A percentile compares a stretch with the other conserved stretches of the same genome.
Evolutionary conservation across 2,113 vertebrate species (phyloP).

Genomic region (Gallinago undulata): DNA sequence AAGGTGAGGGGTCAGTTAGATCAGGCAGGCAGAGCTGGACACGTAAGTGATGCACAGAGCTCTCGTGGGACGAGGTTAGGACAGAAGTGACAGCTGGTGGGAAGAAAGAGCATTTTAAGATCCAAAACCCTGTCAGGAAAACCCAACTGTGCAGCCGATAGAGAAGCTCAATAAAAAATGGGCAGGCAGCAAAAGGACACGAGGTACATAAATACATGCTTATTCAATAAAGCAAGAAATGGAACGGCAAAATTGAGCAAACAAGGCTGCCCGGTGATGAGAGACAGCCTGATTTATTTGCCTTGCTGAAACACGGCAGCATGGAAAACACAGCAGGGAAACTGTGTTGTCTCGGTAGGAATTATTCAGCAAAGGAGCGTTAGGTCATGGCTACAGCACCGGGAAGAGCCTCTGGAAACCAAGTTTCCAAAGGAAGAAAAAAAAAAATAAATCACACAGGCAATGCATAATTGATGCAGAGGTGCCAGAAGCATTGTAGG

Average conservation of each 20-base stretch:
- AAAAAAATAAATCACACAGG: background rate
- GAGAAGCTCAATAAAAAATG: slow-evolving; percentile 28
- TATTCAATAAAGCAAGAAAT: slow-evolving; percentile 54
- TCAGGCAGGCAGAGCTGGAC: background rate
- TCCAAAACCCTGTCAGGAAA: slow-evolving; percentile 46
- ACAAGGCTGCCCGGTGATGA: slow-evolving; percentile 24
- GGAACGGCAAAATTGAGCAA: slow-evolving; percentile 36
- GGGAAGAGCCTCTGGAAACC: slow-evolving; percentile 25
- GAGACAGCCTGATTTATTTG: slow-evolving; percentile 49
- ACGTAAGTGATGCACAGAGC: background rate
- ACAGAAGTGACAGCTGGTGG: slow-evolving; percentile 54
- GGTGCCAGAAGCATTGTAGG: background rate
- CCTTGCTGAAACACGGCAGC: slow-evolving; percentile 18
- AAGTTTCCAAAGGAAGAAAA: background rate
- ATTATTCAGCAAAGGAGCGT: slow-evolving; percentile 36
- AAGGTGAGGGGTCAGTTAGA: background rate
- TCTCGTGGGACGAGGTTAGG: slow-evolving; percentile 22
- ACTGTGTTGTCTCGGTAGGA: slow-evolving; percentile 37
- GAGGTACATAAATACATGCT: slow-evolving; percentile 19
- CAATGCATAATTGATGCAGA: background rate
- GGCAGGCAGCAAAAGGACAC: slow-evolving; percentile 24
- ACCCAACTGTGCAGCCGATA: background rate
- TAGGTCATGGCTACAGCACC: slow-evolving; percentile 46
- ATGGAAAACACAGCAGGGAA: slow-evolving; percentile 26
- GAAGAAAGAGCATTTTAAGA: slow-evolving; percentile 35